phyloP scores from a whole-genome alignment of 2,888 invertebrate species.

The Caenorhabditis imperialis region DNA sequence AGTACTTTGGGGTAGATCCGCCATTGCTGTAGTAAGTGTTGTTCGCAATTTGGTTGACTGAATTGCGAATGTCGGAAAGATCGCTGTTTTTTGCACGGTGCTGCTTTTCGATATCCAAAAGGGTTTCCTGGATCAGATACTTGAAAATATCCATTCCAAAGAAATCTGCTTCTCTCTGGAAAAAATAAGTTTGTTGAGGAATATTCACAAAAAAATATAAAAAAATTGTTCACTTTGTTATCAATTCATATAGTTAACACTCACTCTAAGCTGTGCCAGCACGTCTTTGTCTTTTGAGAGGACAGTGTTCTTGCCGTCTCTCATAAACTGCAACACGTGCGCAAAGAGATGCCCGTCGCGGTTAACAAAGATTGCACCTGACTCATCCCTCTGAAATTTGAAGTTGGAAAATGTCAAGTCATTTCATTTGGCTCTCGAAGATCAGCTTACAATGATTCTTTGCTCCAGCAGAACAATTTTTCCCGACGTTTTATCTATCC shows the following conservation, averaged over 20 bases:
- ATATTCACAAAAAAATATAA: conserved; percentile 3
- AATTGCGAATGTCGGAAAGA: conserved; percentile 43
- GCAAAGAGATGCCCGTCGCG: conserved; percentile 63
- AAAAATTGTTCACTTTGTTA: conserved; percentile 7
- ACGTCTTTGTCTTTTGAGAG: conserved; percentile 55
- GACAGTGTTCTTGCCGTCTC: conserved; percentile 62
- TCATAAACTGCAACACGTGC: conserved; percentile 60
- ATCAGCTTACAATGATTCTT: conserved; percentile 50
- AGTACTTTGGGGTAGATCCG: too few species aligned
- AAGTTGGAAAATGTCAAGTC: not conserved
- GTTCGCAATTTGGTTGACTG: conserved; percentile 58
- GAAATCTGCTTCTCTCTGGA: conserved; percentile 63
- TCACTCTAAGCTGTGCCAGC: conserved; percentile 54
- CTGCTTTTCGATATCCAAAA: conserved; percentile 39
- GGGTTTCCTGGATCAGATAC: conserved; percentile 40
- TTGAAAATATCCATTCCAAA: conserved; percentile 57
- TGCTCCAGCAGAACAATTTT: conserved; percentile 54
- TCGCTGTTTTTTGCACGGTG: conserved; percentile 28
- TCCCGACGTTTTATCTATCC: conserved; percentile 55
- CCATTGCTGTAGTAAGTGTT: conserved; percentile 52
- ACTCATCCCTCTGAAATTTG: conserved; percentile 58
- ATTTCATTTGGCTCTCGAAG: too few species aligned
- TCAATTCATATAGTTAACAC: conserved; percentile 1
- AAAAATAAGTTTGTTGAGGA: not conserved
- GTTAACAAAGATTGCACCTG: conserved; percentile 63